phyloP scores from a whole-genome alignment of 2,888 invertebrate species.

The Drosophila crucigera region DNA sequence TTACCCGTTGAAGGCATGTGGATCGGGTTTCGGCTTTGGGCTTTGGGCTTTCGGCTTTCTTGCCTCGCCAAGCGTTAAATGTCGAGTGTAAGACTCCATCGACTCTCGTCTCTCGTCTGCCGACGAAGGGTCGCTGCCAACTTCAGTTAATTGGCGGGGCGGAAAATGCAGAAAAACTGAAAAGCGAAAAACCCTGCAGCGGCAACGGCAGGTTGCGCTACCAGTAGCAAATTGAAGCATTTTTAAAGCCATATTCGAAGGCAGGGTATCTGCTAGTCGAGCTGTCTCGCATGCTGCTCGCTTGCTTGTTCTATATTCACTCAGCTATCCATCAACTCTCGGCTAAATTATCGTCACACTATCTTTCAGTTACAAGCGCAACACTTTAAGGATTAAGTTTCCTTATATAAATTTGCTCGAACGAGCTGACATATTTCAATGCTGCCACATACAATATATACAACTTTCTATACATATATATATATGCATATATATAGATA shows the following conservation, averaged over 20 bases:
- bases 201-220: background rate
- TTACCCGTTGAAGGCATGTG: slow-evolving; percentile 53
- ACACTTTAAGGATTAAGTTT: slow-evolving; percentile 2
- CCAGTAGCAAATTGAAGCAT: background rate
- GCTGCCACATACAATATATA: background rate
- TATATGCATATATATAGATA: background rate
- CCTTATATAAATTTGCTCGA: background rate
- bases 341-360: background rate
- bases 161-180: background rate
- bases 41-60: slow-evolving; percentile 46
- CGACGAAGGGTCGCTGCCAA: slow-evolving; percentile 21
- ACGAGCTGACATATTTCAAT: slow-evolving; percentile 2
- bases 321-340: background rate
- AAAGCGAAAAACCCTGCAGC: slow-evolving; percentile 3
- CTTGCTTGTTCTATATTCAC: background rate
- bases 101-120: background rate
- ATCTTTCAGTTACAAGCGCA: background rate
- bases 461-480: background rate
- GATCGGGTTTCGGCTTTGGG: slow-evolving; percentile 41
- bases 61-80: slow-evolving; percentile 55
- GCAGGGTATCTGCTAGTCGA: background rate
- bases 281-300: background rate
- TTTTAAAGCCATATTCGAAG: no score
- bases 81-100: slow-evolving; percentile 31
- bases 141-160: slow-evolving; percentile 31